Conservation (phyloP, 2,888 invertebrate genomes). For the Icerya purchasi region DNA sequence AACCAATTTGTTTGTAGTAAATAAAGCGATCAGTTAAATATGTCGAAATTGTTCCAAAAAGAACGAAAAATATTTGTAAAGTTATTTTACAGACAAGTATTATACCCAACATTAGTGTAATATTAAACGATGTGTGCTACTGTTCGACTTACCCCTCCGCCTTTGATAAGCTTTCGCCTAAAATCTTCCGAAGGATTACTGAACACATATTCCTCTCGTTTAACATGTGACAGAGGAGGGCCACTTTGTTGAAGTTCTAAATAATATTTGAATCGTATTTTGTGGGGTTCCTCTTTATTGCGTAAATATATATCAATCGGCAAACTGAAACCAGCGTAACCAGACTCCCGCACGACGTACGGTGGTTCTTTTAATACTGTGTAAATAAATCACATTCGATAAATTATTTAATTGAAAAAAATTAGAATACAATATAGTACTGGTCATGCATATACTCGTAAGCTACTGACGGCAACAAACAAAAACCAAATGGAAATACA, state of each 20-base stretch:
- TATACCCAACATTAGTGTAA: background rate
- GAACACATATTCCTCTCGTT: slow-evolving; percentile 66
- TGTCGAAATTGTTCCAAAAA: background rate
- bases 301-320: slow-evolving; percentile 75
- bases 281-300: slow-evolving; percentile 76
- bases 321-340: slow-evolving; percentile 81
- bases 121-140: background rate
- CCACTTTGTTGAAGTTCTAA: slow-evolving; percentile 56
- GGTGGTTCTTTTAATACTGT: slow-evolving; percentile 78
- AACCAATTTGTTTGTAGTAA: no score
- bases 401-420: no score
- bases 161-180: slow-evolving; percentile 61
- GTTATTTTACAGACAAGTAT: background rate
- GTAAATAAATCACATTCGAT: slow-evolving; percentile 27
- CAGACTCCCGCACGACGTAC: slow-evolving; percentile 73
- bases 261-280: slow-evolving; percentile 63
- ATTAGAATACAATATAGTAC: no score
- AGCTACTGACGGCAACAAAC: no score
- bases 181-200: slow-evolving; percentile 75
- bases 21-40: no score
- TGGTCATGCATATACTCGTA: no score
- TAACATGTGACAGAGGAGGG: slow-evolving; percentile 43
- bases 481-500: background rate
- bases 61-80: background rate
- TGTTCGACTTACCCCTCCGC: slow-evolving; percentile 44